Evolutionary conservation across 1,140 invertebrate species (phyloP).

Genomic region (Chelonus insularis): DNA sequence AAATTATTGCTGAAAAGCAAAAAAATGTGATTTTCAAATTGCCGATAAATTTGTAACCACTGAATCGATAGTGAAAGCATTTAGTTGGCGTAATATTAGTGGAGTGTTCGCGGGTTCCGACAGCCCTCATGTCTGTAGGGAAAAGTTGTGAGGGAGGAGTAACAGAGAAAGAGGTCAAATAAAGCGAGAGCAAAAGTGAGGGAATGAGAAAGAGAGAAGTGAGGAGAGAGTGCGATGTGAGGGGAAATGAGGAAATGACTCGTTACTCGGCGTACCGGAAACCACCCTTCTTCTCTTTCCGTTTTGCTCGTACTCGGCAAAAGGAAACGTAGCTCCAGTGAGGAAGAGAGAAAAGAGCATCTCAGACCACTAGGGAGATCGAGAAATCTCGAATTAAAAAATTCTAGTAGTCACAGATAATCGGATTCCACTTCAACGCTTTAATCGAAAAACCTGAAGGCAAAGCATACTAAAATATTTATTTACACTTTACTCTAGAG

Average conservation of each 20-base stretch:
- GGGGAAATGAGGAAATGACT: constrained; percentile 50
- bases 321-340: constrained; percentile 18
- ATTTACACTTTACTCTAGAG: constrained; percentile 8
- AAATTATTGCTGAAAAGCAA: no score
- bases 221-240: no score
- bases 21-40: no score
- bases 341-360: background rate
- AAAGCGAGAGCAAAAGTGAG: constrained; percentile 32
- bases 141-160: background rate
- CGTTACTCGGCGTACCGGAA: constrained; percentile 51
- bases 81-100: constrained; percentile 4
- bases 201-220: constrained; percentile 25
- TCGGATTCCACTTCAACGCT: constrained; percentile 17
- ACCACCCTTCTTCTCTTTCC: constrained; percentile 45
- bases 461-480: constrained; percentile 6
- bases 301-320: constrained; percentile 10
- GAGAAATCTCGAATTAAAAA: constrained; percentile 27
- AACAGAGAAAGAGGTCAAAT: background rate
- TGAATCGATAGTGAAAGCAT: constrained; percentile 2
- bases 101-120: background rate
- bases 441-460: constrained; percentile 17
- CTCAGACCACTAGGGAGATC: constrained; percentile 1
- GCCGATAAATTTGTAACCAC: no score
- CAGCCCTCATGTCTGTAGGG: background rate
- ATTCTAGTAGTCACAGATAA: constrained; percentile 8